Percentiles rank a stretch among this genome's conserved stretches.
Evolutionary conservation across 2,797 vertebrate species (phyloP).

Genomic region (Notoglanidium macrostoma): DNA sequence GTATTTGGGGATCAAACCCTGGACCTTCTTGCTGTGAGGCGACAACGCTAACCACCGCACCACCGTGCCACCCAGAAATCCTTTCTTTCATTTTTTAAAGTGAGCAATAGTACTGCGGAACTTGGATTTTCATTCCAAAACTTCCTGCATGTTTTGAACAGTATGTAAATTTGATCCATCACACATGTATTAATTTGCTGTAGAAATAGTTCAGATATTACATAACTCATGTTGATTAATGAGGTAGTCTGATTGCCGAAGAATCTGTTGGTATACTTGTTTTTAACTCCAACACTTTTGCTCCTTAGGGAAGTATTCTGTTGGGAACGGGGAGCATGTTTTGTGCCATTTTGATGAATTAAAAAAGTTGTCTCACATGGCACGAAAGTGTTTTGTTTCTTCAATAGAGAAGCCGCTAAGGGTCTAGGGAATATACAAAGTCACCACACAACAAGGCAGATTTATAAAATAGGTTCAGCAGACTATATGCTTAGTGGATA

Average conservation of each 20-base stretch:
- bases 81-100: background rate
- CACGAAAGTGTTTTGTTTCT: conserved; percentile 54
- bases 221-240: conserved; percentile 75
- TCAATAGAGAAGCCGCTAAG: conserved; percentile 40
- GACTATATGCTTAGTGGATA: conserved; percentile 37
- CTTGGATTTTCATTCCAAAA: background rate
- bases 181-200: conserved; percentile 29
- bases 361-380: conserved; percentile 67
- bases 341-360: conserved; percentile 77
- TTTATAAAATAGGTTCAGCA: conserved; percentile 25
- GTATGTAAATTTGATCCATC: conserved; percentile 8
- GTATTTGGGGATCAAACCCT: no score
- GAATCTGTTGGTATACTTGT: conserved; percentile 64
- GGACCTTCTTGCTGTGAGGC: no score
- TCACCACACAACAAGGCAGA: conserved; percentile 29
- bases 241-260: conserved; percentile 71
- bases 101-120: background rate
- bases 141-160: background rate
- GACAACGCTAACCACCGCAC: no score
- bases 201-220: conserved; percentile 48
- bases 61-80: background rate
- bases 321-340: conserved; percentile 66
- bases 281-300: conserved; percentile 68
- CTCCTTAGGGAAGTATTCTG: conserved; percentile 72
- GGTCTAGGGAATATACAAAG: conserved; percentile 49